phyloP scores from a whole-genome alignment of 2,888 invertebrate genomes.

The Pterostichus madidus region DNA sequence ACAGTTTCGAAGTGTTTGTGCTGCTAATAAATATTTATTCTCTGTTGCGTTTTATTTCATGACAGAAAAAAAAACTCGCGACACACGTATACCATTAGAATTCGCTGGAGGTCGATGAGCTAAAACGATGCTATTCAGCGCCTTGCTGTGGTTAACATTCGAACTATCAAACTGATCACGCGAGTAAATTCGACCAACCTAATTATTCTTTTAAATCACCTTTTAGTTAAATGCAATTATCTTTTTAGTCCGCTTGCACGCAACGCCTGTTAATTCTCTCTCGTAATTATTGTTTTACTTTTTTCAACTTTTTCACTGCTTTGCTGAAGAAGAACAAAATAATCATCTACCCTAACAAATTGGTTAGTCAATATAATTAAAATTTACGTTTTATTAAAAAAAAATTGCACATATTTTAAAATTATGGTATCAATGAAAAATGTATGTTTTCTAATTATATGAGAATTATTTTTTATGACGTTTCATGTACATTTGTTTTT shows the following conservation, averaged over 20 bases:
- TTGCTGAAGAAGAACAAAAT: not conserved
- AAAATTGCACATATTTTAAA: not conserved
- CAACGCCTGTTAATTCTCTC: conserved; percentile 41
- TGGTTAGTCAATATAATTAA: not conserved
- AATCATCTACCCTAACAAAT: not conserved
- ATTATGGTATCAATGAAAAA: too few species aligned
- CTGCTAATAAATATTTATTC: conserved; percentile 27
- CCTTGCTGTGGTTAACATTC: conserved; percentile 31
- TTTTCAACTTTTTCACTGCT: conserved; percentile 7
- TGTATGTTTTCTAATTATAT: too few species aligned
- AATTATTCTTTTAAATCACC: conserved; percentile 66
- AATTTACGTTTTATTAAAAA: too few species aligned
- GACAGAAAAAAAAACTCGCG: conserved; percentile 24
- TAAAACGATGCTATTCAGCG: conserved; percentile 13
- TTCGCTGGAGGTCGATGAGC: conserved; percentile 28
- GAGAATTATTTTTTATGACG: too few species aligned
- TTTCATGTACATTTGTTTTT: too few species aligned
- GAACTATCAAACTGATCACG: conserved; percentile 59
- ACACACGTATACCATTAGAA: conserved; percentile 9
- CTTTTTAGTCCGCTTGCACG: conserved; percentile 61
- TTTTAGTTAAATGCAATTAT: conserved; percentile 66
- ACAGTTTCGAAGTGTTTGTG: conserved; percentile 8
- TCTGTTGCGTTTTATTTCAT: not conserved
- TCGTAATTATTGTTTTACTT: conserved; percentile 32
- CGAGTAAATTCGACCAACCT: conserved; percentile 53